Evolutionary conservation across 2,797 vertebrate species (phyloP), one percentile per base, ranked within the genome.

Genomic region (Pipistrellus nathusii): DNA sequence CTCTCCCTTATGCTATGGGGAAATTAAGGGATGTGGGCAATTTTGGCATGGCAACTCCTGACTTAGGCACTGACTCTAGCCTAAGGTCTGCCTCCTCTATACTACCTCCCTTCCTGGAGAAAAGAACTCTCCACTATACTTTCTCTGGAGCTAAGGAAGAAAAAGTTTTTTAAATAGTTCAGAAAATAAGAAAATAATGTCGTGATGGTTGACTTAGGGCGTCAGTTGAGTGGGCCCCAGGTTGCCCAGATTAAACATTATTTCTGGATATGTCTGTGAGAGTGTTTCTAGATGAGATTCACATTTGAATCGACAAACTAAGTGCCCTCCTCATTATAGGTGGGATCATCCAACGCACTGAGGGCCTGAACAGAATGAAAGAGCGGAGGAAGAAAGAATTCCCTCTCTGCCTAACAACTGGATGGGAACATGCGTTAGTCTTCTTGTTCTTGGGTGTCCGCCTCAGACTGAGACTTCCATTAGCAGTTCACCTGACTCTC

Each of bases 131-230:
- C 32, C 35, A n/a, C 17, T 68, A n/a, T 2, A 66, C 23, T 35
- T 94, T 86, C 53, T 64, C 78, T 77, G 55, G 15, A 78, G n/a
- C 35, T 44, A 44, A 30, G 14, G 17, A 94, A 76, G 64, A 91
- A 18, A 5, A 3, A 89, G 23, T 87, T 27, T 9, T 9, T 51
- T 21, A 78, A 72, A 44, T 59, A 83, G 27, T 78, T 72, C 38
- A 78, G 71, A 91, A 95, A 73, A 46, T 25, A 83, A 88, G 51
- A 91, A 78, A 89, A 75, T 23, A 48, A 85, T 27, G 14, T 30
- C 46, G 11, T 46, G 18, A 59, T 38, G 25, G 38, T 51, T 55
- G 53, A 87, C 44, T 72, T 85, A 69, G 80, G 32, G 11, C 32
- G 17, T 66, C 69, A 88, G 59, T 10, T 93, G 59, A 87, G 18